A percentile compares a stretch with the other conserved stretches of the same genome.
Evolutionary conservation across 2,797 vertebrate species (phyloP).

Genomic region (Girardinus metallicus): DNA sequence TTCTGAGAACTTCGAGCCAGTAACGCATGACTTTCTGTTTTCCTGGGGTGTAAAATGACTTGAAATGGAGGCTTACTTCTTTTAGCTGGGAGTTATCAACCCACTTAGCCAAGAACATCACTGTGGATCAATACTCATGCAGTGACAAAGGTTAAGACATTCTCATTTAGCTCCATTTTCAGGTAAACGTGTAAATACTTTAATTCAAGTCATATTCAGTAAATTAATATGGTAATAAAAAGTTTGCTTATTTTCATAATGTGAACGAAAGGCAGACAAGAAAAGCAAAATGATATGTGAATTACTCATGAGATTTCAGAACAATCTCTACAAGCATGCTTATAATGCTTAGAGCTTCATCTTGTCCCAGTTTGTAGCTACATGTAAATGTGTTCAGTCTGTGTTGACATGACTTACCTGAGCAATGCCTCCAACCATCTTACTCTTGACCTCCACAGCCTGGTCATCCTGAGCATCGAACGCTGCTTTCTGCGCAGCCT

Average conservation of each 20-base stretch:
- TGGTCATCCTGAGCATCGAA: conserved; percentile 94
- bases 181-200: not conserved
- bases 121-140: not conserved
- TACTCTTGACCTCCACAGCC: conserved; percentile 95
- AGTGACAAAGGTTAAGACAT: not conserved
- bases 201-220: not conserved
- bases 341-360: not conserved
- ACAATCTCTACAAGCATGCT: not conserved
- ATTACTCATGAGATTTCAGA: not conserved
- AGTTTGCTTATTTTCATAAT: not conserved
- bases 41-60: too few species aligned
- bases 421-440: conserved; percentile 98
- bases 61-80: too few species aligned
- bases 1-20: too few species aligned
- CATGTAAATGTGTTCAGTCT: not conserved
- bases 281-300: not conserved
- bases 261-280: not conserved
- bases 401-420: conserved; percentile 84
- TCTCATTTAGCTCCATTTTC: not conserved
- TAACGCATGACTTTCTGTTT: too few species aligned
- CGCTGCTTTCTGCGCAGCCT: conserved; percentile 96
- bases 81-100: not conserved
- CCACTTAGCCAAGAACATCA: not conserved
- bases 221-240: not conserved
- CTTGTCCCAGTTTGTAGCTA: not conserved